These are phyloP conservation scores for Acanthisitta chloris DNA, from an alignment of 2,113 vertebrate genomes.

Conservation along the genomic window DNA sequence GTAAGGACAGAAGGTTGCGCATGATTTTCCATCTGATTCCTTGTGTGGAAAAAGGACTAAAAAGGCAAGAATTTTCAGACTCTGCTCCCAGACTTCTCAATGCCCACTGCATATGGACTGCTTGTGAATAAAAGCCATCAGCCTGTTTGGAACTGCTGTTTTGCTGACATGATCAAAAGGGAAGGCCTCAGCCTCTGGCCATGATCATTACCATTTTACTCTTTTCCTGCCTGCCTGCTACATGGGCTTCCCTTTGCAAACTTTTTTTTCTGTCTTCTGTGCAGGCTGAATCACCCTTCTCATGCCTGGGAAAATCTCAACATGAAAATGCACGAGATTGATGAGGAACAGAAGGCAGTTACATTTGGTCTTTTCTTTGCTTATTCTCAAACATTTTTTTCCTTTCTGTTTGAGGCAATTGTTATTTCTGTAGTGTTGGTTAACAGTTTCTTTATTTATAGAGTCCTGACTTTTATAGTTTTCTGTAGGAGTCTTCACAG, in stretches of 20 bases:
- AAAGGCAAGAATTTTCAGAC: neutral
- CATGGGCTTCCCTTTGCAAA: conserved; percentile 34
- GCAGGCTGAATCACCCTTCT: neutral
- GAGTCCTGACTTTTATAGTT: neutral
- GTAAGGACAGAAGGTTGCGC: neutral
- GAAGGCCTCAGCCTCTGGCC: conserved; percentile 28
- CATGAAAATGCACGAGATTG: neutral
- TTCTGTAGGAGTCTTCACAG: neutral
- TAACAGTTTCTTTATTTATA: neutral
- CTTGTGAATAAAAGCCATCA: neutral
- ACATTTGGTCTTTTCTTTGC: neutral
- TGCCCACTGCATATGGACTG: neutral
- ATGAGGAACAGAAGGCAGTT: neutral
- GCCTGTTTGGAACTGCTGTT: neutral
- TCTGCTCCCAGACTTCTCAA: neutral
- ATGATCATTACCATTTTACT: conserved; percentile 45
- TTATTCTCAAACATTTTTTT: neutral
- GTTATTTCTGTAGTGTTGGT: neutral
- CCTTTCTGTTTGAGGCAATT: neutral
- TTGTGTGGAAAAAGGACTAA: neutral
- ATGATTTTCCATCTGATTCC: neutral
- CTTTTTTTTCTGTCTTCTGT: neutral
- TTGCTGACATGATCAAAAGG: conserved; percentile 17
- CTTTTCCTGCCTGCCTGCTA: conserved; percentile 39
- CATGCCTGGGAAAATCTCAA: neutral